Evolutionary conservation across 2,888 invertebrate species (phyloP), one percentile per base, ranked within the genome.

Genomic region (Brachypalpus laphriformis): DNA sequence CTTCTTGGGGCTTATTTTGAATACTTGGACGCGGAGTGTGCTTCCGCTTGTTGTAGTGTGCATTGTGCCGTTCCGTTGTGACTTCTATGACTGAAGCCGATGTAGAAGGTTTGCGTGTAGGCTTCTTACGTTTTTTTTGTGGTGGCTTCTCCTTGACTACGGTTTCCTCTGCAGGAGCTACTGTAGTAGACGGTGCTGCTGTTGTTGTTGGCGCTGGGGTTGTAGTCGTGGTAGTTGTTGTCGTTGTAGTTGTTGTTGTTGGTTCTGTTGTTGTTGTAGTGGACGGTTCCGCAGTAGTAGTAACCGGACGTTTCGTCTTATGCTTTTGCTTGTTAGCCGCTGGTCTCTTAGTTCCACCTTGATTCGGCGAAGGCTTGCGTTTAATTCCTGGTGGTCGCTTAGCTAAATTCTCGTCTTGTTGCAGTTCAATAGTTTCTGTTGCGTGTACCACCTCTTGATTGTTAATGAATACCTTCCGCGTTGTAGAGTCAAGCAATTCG

Each of bases 371-470:
- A 25, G 85, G 81, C 16, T 56, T 81, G 0, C 37, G 31, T n/a
- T 57, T 56, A 18, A 11, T 20, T n/a, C 72, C 75, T 0, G 59
- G 77, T 0, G 88, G 90, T 20, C 89, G 89, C 63, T 91, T 91
- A 31, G 72, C 88, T 14, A 87, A 63, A 9, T 86, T 87, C 1
- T 87, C 88, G 7, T 9, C 25, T 6, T 11, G 14, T 11, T 65
- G 77, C 3, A 77, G 14, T 0, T 76, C 54, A 0, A 37, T 40
- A 34, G 87, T 87, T 47, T 89, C 89, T 0, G 87, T 87, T 31
- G 89, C 88, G 8, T 90, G 89, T 0, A 90, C 82, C 0, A 91
- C 76, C 65, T 91, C 91, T 18, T 91, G 89, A 51, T 91, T 91
- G 56, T 91, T 91, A 31, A 90, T 89, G 61, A 90, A 91, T 0